These are phyloP conservation scores for Murina feae DNA, from an alignment of 2,113 vertebrate genomes.

Conservation along the genomic window DNA sequence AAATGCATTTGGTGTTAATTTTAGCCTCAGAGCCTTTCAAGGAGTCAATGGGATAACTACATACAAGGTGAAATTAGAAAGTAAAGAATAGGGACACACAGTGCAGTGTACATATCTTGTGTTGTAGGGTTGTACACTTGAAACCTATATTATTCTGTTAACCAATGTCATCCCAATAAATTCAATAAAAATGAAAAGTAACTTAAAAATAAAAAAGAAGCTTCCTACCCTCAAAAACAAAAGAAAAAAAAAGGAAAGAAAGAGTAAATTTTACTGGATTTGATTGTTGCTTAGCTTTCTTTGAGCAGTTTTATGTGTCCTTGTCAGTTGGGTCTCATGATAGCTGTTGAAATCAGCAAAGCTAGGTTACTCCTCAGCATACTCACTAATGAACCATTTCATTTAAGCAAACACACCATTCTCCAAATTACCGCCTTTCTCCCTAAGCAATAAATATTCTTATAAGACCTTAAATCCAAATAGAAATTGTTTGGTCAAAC, in stretches of 20 bases:
- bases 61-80: slow-evolving; percentile 43
- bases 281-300: neutral
- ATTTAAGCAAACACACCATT: neutral
- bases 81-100: neutral
- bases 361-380: neutral
- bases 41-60: neutral
- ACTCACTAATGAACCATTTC: neutral
- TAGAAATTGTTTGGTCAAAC: neutral
- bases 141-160: neutral
- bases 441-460: neutral
- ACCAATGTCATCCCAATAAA: neutral
- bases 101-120: neutral
- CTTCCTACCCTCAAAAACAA: neutral
- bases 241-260: neutral
- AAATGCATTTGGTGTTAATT: slow-evolving; percentile 17
- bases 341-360: neutral
- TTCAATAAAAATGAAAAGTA: neutral
- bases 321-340: neutral
- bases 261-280: neutral
- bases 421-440: neutral
- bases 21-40: slow-evolving; percentile 25
- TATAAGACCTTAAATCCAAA: neutral
- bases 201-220: neutral
- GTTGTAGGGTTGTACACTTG: neutral
- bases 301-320: neutral